phyloP scores from a whole-genome alignment of 2,113 vertebrate species.

The Chaenogobius annularis region DNA sequence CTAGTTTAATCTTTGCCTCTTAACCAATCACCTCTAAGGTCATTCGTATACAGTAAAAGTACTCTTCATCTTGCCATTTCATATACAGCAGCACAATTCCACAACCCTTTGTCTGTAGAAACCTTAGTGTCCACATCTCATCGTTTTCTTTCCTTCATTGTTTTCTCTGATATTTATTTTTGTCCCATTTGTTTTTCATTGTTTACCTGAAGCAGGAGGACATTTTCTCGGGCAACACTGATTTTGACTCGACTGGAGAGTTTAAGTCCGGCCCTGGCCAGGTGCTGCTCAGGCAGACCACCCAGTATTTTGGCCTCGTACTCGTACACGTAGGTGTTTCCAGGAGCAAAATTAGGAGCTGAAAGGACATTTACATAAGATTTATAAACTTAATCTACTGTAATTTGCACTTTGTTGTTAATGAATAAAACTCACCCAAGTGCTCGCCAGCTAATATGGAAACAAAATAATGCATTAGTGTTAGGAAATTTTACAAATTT shows the following conservation, averaged over 20 bases:
- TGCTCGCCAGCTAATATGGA: background rate
- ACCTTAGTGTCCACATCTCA: too few relatives aligned
- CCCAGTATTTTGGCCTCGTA: slow-evolving; percentile 77
- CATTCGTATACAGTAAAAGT: too few relatives aligned
- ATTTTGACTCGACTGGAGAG: slow-evolving; percentile 77
- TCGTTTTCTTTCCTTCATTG: too few relatives aligned
- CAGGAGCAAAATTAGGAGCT: slow-evolving; percentile 76
- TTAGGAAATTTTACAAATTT: background rate
- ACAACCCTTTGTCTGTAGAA: too few relatives aligned
- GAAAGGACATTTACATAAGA: slow-evolving; percentile 17
- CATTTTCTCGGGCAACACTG: slow-evolving; percentile 44
- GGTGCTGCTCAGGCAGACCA: slow-evolving; percentile 75
- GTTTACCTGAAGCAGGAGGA: slow-evolving; percentile 76
- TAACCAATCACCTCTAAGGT: background rate
- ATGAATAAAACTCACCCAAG: slow-evolving; percentile 4
- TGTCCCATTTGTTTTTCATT: background rate
- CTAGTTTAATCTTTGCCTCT: background rate
- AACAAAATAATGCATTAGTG: background rate
- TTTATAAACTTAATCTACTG: background rate
- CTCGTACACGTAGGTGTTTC: slow-evolving; percentile 72
- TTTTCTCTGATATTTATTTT: too few relatives aligned
- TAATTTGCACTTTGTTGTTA: background rate
- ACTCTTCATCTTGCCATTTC: too few relatives aligned
- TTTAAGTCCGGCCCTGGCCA: slow-evolving; percentile 75
- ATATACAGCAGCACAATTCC: too few relatives aligned